phyloP scores from a whole-genome alignment of 1,140 invertebrate genomes.

The Hylaeus anthracinus region DNA sequence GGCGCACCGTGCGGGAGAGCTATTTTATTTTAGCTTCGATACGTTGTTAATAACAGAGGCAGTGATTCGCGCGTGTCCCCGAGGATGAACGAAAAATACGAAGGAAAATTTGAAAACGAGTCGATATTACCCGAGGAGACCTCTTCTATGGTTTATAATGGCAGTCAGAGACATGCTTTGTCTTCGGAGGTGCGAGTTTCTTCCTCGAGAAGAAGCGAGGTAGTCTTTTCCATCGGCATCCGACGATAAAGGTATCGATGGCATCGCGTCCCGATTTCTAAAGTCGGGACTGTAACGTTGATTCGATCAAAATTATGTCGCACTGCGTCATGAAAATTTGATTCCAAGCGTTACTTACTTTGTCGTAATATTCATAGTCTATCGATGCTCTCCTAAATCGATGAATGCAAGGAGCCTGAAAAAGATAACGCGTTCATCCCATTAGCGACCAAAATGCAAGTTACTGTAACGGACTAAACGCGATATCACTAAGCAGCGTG shows the following conservation, averaged over 20 bases:
- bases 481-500: no score
- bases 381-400: not conserved
- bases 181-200: slow-evolving; percentile 68
- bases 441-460: no score
- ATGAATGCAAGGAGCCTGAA: not conserved
- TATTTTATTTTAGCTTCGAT: slow-evolving; percentile 19
- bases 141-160: slow-evolving; percentile 74
- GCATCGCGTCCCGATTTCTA: slow-evolving; percentile 49
- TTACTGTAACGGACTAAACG: no score
- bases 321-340: not conserved
- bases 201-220: slow-evolving; percentile 53
- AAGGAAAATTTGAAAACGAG: not conserved
- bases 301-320: not conserved
- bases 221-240: slow-evolving; percentile 45
- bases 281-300: slow-evolving; percentile 15
- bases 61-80: no score
- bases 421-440: not conserved
- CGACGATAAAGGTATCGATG: slow-evolving; percentile 17
- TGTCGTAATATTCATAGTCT: slow-evolving; percentile 9
- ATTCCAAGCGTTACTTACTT: slow-evolving; percentile 3
- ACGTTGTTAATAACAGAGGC: slow-evolving; percentile 22
- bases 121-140: slow-evolving; percentile 70
- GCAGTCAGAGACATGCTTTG: slow-evolving; percentile 75
- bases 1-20: not conserved
- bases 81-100: not conserved